These are phyloP conservation scores for Hydractinia echinata DNA, from an alignment of 30 jellyfish, hydroid and myxozoan species.

Conservation along the genomic window DNA sequence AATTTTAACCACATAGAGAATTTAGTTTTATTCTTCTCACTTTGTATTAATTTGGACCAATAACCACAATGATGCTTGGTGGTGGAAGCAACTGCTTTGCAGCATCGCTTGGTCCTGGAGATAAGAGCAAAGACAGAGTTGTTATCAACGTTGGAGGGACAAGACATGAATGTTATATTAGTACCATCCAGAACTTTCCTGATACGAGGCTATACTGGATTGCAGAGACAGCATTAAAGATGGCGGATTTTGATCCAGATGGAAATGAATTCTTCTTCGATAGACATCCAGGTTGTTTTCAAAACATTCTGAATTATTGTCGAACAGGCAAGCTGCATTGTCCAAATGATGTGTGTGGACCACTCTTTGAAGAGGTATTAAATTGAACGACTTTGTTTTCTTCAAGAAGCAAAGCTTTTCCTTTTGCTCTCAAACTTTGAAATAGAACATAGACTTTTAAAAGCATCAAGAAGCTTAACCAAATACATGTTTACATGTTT, in stretches of 20 bases:
- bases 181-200: slow-evolving; percentile 87
- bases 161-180: slow-evolving; percentile 87
- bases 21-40: too few relatives aligned
- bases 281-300: slow-evolving; percentile 97
- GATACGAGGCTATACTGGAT: slow-evolving; percentile 96
- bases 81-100: too few relatives aligned
- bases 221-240: slow-evolving; percentile 95
- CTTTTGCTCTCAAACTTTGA: too few relatives aligned
- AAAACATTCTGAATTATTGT: slow-evolving; percentile 79
- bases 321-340: slow-evolving; percentile 97
- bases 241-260: slow-evolving; percentile 93
- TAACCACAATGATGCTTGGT: too few relatives aligned
- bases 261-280: slow-evolving; percentile 91
- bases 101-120: slow-evolving; percentile 10
- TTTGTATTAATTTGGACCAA: too few relatives aligned
- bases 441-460: too few relatives aligned
- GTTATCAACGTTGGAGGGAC: slow-evolving; percentile 93
- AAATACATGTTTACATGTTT: too few relatives aligned
- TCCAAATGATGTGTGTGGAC: slow-evolving; percentile 99
- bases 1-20: too few relatives aligned
- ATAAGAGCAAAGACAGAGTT: slow-evolving; percentile 77
- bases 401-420: too few relatives aligned
- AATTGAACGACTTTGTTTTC: background rate
- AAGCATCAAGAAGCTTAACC: too few relatives aligned
- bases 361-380: slow-evolving; percentile 66